Conservation (phyloP, 2,797 vertebrate species). For the Lemur catta region DNA sequence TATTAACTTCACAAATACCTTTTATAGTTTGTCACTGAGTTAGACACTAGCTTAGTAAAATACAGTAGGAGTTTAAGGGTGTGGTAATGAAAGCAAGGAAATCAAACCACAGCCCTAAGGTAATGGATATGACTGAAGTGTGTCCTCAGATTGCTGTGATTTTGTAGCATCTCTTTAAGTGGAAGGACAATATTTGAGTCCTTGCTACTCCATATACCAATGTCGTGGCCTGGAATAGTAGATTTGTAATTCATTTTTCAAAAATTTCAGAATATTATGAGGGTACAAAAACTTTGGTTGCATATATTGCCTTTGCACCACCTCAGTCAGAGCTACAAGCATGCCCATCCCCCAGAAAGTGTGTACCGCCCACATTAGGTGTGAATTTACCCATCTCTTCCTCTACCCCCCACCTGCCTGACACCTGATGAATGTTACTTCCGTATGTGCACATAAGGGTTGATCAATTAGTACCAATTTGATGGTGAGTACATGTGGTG, state of each 20-base stretch:
- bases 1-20: background rate
- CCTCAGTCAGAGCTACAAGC: too few species aligned
- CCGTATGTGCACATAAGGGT: too few species aligned
- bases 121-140: background rate
- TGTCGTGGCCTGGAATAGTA: background rate
- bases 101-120: background rate
- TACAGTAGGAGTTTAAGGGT: background rate
- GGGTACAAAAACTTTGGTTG: too few species aligned
- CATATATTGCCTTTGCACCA: too few species aligned
- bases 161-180: background rate
- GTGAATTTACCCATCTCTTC: too few species aligned
- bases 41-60: background rate
- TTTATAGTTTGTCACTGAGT: background rate
- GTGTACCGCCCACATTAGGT: too few species aligned
- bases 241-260: background rate
- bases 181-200: background rate
- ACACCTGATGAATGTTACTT: too few species aligned
- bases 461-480: too few species aligned
- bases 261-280: too few species aligned
- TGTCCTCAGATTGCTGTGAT: background rate
- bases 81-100: background rate
- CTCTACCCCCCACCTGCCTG: too few species aligned
- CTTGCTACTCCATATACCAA: background rate
- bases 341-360: too few species aligned
- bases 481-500: too few species aligned